Conservation (phyloP, 2,113 vertebrate species). For the Chionodraco myersi region DNA sequence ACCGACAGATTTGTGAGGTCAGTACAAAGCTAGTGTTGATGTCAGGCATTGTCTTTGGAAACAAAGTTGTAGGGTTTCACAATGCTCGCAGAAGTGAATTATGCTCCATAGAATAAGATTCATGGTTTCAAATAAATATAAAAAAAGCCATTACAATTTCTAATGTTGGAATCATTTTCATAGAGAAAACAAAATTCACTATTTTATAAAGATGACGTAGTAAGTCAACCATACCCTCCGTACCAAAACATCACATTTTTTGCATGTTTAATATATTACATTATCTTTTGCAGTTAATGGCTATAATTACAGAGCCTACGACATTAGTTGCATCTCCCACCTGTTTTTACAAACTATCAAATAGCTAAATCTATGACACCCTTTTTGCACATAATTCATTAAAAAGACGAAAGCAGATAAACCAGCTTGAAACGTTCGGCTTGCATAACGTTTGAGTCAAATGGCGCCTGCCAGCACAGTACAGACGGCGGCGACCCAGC, state of each 20-base stretch:
- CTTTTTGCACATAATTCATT: conserved; percentile 55
- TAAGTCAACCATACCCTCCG: neutral
- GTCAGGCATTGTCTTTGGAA: neutral
- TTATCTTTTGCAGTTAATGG: neutral
- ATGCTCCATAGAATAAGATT: neutral
- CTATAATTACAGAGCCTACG: neutral
- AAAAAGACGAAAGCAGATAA: conserved; percentile 34
- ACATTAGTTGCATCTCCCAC: conserved; percentile 18
- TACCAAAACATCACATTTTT: neutral
- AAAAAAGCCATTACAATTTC: neutral
- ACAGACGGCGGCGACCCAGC: conserved; percentile 86
- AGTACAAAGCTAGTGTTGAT: neutral
- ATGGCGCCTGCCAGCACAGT: conserved; percentile 82
- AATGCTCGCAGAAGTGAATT: neutral
- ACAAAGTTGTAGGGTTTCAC: neutral
- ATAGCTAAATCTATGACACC: conserved; percentile 25
- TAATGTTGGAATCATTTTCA: neutral
- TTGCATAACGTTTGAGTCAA: conserved; percentile 83
- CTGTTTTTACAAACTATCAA: conserved; percentile 47
- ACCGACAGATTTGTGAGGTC: conserved; percentile 95
- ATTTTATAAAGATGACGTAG: neutral
- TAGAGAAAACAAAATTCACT: neutral
- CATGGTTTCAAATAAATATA: neutral
- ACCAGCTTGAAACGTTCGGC: conserved; percentile 54
- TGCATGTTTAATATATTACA: neutral